Evolutionary conservation across 2,888 invertebrate species (phyloP).

Genomic region (Meta bourneti): DNA sequence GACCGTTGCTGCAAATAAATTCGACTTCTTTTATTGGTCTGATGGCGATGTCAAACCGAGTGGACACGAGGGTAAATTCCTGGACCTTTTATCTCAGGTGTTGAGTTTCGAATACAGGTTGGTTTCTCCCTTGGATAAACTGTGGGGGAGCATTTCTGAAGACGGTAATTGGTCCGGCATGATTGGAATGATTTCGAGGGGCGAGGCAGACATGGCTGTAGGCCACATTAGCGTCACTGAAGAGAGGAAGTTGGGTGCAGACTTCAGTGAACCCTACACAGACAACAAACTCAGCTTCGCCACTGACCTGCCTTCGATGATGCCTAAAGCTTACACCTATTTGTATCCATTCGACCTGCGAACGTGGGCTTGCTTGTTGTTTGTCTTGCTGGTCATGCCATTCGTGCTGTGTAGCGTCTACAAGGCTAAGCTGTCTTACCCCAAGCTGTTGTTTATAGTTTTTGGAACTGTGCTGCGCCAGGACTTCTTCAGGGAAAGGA

Average conservation of each 20-base stretch:
- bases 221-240: not conserved
- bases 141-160: constrained; percentile 1
- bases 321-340: not conserved
- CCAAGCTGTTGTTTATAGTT: not conserved
- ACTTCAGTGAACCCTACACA: constrained; percentile 7
- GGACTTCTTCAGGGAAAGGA: not conserved
- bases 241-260: not conserved
- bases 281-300: not conserved
- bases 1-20: not conserved
- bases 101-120: constrained; percentile 2
- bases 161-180: constrained; percentile 11
- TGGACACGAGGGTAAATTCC: not conserved
- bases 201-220: not conserved
- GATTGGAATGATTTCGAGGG: not conserved
- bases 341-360: not conserved
- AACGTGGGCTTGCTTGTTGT: not conserved
- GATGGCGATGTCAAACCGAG: not conserved
- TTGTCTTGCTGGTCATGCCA: not conserved
- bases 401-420: not conserved
- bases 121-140: not conserved
- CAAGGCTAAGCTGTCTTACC: not conserved
- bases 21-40: not conserved
- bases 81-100: not conserved
- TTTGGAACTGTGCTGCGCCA: not conserved
- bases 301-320: not conserved